phyloP scores from a whole-genome alignment of 2,797 vertebrate genomes.

The Tenualosa thibaudeaui region DNA sequence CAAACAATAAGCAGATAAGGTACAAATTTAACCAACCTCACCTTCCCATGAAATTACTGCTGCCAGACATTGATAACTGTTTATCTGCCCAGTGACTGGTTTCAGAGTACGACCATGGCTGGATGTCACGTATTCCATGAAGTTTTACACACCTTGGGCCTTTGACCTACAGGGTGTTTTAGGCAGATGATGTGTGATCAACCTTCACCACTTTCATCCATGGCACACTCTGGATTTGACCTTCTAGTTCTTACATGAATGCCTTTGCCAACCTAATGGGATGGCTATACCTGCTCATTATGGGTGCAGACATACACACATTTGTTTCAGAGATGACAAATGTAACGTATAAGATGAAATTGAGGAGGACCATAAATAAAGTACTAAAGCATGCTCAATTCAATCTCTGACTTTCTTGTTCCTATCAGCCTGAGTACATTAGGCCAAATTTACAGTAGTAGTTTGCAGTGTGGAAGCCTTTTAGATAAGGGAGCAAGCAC shows the following conservation, averaged over 20 bases:
- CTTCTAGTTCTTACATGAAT: not conserved
- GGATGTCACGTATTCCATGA: not conserved
- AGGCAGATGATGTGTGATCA: not conserved
- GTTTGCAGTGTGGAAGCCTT: not conserved
- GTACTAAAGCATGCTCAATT: no score
- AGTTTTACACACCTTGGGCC: slow-evolving; percentile 1
- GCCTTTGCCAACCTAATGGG: not conserved
- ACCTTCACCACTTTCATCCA: not conserved
- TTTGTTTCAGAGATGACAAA: no score
- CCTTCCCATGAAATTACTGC: not conserved
- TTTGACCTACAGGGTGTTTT: not conserved
- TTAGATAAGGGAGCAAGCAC: not conserved
- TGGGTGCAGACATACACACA: no score
- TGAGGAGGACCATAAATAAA: no score
- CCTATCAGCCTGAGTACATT: not conserved
- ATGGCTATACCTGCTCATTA: no score
- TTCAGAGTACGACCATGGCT: not conserved
- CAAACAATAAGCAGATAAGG: not conserved
- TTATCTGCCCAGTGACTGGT: not conserved
- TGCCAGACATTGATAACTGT: not conserved
- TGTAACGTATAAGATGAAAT: no score
- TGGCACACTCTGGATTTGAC: not conserved
- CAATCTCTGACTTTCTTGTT: not conserved
- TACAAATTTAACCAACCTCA: not conserved
- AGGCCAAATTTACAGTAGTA: not conserved